These are phyloP conservation scores for Arrhopalites spinosus DNA, from an alignment of 2,888 invertebrate genomes.

Conservation along the genomic window DNA sequence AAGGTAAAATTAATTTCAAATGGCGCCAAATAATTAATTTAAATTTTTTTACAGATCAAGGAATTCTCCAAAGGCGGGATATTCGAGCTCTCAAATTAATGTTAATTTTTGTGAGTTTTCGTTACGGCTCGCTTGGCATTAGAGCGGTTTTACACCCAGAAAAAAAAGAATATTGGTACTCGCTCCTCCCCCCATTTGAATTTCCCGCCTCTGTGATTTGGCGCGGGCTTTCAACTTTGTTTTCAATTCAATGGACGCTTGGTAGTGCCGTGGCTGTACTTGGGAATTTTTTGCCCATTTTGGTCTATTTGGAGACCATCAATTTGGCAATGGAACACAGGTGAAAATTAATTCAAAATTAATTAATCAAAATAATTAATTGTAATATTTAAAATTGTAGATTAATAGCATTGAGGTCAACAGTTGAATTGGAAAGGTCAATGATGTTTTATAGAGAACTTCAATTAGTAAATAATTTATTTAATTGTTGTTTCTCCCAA, in stretches of 20 bases:
- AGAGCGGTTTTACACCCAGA: background rate
- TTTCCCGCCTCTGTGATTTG: no score
- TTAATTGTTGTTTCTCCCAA: background rate
- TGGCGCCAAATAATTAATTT: background rate
- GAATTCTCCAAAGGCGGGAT: background rate
- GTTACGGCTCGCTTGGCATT: background rate
- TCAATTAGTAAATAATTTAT: slow-evolving; percentile 2
- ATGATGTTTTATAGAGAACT: background rate
- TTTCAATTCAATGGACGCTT: no score
- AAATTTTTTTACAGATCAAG: background rate
- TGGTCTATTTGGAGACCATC: background rate
- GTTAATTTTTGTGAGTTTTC: background rate
- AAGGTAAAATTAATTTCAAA: no score
- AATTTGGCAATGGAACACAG: slow-evolving; percentile 2
- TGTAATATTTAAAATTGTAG: background rate
- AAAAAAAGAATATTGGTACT: background rate
- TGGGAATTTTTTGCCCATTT: background rate
- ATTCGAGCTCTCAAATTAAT: background rate
- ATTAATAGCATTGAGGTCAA: no score
- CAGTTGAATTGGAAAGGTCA: background rate
- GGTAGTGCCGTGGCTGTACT: no score
- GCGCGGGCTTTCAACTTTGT: background rate
- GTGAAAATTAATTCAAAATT: no score
- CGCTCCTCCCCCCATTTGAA: no score
- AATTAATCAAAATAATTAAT: no score